These are phyloP conservation scores for Xiphophorus maculatus DNA, from an alignment of 2,113 vertebrate species.

Conservation along the genomic window DNA sequence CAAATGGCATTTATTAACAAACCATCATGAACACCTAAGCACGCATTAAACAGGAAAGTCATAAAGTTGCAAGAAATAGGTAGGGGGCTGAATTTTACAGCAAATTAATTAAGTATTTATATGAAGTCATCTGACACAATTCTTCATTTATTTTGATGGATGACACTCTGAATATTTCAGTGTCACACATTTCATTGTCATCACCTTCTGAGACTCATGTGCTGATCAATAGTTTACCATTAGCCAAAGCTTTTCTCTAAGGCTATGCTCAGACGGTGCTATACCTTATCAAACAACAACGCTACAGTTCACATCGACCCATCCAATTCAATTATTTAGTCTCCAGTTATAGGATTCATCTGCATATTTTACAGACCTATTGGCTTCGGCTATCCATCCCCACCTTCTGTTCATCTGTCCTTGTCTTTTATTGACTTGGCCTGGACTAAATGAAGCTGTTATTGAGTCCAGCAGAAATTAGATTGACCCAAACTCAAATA, in stretches of 20 bases:
- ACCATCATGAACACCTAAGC: no score
- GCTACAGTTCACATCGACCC: constrained; percentile 58
- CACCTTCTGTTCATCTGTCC: not conserved
- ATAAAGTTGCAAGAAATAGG: no score
- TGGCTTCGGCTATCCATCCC: constrained; percentile 26
- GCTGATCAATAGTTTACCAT: constrained; percentile 53
- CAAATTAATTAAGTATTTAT: constrained; percentile 21
- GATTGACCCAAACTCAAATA: not conserved
- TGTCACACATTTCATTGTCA: constrained; percentile 43
- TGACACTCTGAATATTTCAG: constrained; percentile 17
- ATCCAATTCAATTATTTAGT: constrained; percentile 58
- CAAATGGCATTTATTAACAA: no score
- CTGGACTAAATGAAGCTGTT: constrained; percentile 6
- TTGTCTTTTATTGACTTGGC: constrained; percentile 16
- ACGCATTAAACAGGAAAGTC: no score
- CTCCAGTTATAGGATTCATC: constrained; percentile 14
- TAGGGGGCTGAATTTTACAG: no score
- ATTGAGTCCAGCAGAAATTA: constrained; percentile 34
- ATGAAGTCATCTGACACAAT: constrained; percentile 13
- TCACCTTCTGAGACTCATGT: constrained; percentile 23
- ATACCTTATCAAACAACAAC: constrained; percentile 58
- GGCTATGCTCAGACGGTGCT: constrained; percentile 41
- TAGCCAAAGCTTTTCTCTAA: constrained; percentile 47
- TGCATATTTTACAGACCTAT: constrained; percentile 39
- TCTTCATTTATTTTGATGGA: constrained; percentile 17